A percentile compares a stretch with the other conserved stretches of the same genome.
phyloP scores from a whole-genome alignment of 2,888 invertebrate genomes.

The Plagodis dolabraria region DNA sequence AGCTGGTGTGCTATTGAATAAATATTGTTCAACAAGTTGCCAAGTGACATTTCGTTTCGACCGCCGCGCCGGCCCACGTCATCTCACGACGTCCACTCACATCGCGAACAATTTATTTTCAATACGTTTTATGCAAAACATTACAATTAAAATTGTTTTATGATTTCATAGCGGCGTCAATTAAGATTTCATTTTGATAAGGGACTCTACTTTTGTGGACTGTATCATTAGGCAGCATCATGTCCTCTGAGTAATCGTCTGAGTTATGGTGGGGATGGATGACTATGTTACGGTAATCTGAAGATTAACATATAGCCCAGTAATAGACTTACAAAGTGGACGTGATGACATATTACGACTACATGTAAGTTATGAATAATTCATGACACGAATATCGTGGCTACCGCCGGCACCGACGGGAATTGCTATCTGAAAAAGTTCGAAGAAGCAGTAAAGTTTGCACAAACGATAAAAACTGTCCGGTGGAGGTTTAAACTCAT shows the following conservation, averaged over 20 bases:
- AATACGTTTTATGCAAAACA: slow-evolving; percentile 73
- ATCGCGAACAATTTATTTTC: slow-evolving; percentile 70
- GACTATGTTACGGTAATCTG: slow-evolving; percentile 40
- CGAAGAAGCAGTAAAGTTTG: slow-evolving; percentile 52
- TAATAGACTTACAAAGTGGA: slow-evolving; percentile 39
- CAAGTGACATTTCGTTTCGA: slow-evolving; percentile 77
- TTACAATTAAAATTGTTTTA: slow-evolving; percentile 79
- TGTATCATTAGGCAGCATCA: slow-evolving; percentile 66
- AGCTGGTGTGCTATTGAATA: slow-evolving; percentile 75
- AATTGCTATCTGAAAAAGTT: slow-evolving; percentile 26
- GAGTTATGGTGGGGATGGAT: slow-evolving; percentile 55
- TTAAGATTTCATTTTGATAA: slow-evolving; percentile 82
- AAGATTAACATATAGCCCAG: slow-evolving; percentile 37
- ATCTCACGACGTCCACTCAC: slow-evolving; percentile 60
- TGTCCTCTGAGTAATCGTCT: slow-evolving; percentile 48
- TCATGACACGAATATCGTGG: slow-evolving; percentile 24
- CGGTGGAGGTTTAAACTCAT: slow-evolving; percentile 52
- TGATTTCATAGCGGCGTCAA: slow-evolving; percentile 71
- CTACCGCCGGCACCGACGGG: slow-evolving; percentile 19
- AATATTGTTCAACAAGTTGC: slow-evolving; percentile 79
- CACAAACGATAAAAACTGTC: slow-evolving; percentile 55
- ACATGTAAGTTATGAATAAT: slow-evolving; percentile 29
- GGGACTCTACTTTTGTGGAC: slow-evolving; percentile 61
- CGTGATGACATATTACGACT: slow-evolving; percentile 31
- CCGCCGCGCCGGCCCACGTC: slow-evolving; percentile 59